Evolutionary conservation across 2,113 vertebrate genomes (phyloP).

Genomic region (Oenanthe oenanthe): DNA sequence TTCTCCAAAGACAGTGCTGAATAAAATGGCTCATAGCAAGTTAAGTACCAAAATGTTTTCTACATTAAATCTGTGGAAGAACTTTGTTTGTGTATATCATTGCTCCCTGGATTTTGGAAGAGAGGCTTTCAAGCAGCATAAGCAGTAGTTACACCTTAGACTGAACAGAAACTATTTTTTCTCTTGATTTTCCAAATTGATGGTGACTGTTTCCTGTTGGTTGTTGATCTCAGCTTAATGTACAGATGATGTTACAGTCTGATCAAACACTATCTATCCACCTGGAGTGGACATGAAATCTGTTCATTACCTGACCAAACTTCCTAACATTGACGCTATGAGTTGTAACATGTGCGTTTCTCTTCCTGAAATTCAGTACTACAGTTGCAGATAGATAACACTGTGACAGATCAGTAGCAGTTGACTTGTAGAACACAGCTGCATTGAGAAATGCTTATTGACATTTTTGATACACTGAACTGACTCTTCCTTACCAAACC

Average conservation of each 20-base stretch:
- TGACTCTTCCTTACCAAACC: slow-evolving; percentile 22
- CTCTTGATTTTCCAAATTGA: background rate
- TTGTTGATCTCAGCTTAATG: background rate
- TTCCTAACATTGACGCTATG: background rate
- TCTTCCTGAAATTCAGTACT: background rate
- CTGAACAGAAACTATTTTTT: background rate
- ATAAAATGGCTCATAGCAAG: background rate
- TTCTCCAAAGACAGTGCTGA: background rate
- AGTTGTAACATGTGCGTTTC: background rate
- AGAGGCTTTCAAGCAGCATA: background rate
- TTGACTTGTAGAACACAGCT: background rate
- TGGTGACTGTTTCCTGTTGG: background rate
- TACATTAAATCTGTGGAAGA: background rate
- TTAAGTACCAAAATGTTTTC: background rate
- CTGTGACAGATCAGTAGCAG: slow-evolving; percentile 25
- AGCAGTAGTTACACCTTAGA: background rate
- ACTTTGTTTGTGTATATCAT: background rate
- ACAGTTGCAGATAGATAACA: background rate
- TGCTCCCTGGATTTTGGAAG: background rate
- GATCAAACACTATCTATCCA: background rate
- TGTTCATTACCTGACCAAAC: background rate
- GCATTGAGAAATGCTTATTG: background rate
- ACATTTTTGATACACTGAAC: slow-evolving; percentile 22
- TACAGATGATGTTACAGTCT: background rate
- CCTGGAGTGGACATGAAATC: background rate